Conservation (phyloP, 2,888 invertebrate species). For the Melipona beecheii region DNA sequence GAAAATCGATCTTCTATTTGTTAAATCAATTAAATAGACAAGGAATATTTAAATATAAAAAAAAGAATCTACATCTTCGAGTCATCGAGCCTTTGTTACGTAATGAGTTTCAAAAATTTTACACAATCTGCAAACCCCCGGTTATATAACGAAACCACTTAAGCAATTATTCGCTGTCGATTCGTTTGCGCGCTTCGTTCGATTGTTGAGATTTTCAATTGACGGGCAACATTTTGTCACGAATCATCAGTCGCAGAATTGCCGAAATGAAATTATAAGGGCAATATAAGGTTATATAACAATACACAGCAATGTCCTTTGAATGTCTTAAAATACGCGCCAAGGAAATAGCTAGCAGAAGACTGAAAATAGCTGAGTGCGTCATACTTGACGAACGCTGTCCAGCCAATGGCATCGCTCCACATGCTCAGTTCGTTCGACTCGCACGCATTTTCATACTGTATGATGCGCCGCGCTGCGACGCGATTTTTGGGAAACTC, state of each 20-base stretch:
- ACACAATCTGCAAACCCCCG: background rate
- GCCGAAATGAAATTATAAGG: conserved; percentile 35
- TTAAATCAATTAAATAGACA: no score
- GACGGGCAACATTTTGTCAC: background rate
- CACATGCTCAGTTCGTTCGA: conserved; percentile 83
- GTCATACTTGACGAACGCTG: conserved; percentile 74
- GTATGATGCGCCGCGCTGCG: conserved; percentile 8
- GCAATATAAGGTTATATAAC: conserved; percentile 72
- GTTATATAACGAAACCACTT: conserved; percentile 20
- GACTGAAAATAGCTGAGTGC: conserved; percentile 81
- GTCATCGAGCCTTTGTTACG: conserved; percentile 2
- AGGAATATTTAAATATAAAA: background rate
- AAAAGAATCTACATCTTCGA: background rate
- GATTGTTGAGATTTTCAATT: background rate
- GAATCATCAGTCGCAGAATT: background rate
- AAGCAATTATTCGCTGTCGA: background rate
- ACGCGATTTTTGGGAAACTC: conserved; percentile 7
- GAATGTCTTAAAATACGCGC: conserved; percentile 84
- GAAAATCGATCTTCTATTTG: background rate
- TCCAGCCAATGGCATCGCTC: conserved; percentile 84
- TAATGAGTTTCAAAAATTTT: conserved; percentile 37
- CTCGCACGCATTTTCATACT: conserved; percentile 55
- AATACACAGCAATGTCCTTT: conserved; percentile 76
- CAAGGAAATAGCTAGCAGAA: conserved; percentile 83
- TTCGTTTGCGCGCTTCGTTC: background rate